phyloP scores from a whole-genome alignment of 2,797 vertebrate species.

The Diceros bicornis region DNA sequence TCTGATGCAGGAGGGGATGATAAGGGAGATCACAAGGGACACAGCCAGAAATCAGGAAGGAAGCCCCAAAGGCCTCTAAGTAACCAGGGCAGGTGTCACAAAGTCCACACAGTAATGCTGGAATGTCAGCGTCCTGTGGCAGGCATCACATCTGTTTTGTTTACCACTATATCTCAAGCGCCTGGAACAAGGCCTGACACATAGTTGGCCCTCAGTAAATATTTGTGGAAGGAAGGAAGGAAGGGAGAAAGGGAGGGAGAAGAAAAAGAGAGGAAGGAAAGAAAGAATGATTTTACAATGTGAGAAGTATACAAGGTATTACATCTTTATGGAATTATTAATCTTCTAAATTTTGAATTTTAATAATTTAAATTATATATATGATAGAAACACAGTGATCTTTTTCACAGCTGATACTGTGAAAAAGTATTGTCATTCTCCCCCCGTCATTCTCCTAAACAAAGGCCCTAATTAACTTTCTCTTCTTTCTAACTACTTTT shows the following conservation, averaged over 20 bases:
- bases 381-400: not conserved
- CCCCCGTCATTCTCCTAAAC: not conserved
- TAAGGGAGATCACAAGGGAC: not conserved
- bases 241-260: too few species aligned
- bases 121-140: not conserved
- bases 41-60: not conserved
- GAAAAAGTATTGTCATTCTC: not conserved
- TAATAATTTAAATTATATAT: not conserved
- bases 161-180: not conserved
- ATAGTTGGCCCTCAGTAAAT: not conserved
- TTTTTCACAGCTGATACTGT: conserved; percentile 45
- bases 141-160: not conserved
- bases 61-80: not conserved
- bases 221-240: not conserved
- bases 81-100: not conserved
- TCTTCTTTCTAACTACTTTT: conserved; percentile 8
- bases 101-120: not conserved
- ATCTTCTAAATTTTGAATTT: conserved; percentile 24
- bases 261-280: not conserved
- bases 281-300: not conserved
- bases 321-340: conserved; percentile 24
- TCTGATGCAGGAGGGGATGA: not conserved
- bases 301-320: not conserved
- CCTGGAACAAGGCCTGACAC: not conserved
- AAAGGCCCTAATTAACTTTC: not conserved